Base-by-base conservation (phyloP, 2,888 invertebrate species). In the Pristionchus exspectatus region DNA sequence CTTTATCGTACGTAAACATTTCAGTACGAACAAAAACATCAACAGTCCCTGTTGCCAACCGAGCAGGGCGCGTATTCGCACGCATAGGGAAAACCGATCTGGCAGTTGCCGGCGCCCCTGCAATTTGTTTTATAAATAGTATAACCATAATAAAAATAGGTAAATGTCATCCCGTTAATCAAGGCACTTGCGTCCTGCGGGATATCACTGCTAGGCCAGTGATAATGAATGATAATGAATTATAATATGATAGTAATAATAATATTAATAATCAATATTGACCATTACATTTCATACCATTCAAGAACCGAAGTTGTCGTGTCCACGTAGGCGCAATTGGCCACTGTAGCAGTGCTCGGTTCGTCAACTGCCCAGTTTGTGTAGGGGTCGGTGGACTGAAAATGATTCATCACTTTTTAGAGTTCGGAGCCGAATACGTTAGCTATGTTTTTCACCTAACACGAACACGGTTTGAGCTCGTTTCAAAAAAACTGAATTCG, bases 61-160 rank as follows among this genome's bases (percentile, higher is more conserved):
- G 44, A 44, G 77, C 77, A 77, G 38, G 77, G 77, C 10, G 24
- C 44, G 44, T 24, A 24, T 21, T 77, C 24, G 44, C 77, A 77
- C 38, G 21, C 44, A 44, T 77, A 77, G 24, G 77, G 77, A 2
- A 77, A 44, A 9, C 38, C 77, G 44, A 77, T 24, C 38, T 77
- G 38, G 77, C 77, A 77, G 44, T 44, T 77, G n/a, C 44, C 77
- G 0, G 77, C 77, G 44, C 77, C 77, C 77, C 77, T 77, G 30
- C 21, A 77, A 77, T 30, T 24, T 2, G 5, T 5, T n/a, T 38
- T 38, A 38, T 38, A 38, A n/a, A n/a, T n/a, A n/a, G n/a, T n/a
- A n/a, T n/a, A n/a, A n/a, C n/a, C n/a, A n/a, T n/a, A n/a, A n/a
- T n/a, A n/a, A n/a, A n/a, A n/a, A n/a, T n/a, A n/a, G n/a, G n/a